phyloP scores from a whole-genome alignment of 2,797 vertebrate genomes.

The Valencia hispanica region DNA sequence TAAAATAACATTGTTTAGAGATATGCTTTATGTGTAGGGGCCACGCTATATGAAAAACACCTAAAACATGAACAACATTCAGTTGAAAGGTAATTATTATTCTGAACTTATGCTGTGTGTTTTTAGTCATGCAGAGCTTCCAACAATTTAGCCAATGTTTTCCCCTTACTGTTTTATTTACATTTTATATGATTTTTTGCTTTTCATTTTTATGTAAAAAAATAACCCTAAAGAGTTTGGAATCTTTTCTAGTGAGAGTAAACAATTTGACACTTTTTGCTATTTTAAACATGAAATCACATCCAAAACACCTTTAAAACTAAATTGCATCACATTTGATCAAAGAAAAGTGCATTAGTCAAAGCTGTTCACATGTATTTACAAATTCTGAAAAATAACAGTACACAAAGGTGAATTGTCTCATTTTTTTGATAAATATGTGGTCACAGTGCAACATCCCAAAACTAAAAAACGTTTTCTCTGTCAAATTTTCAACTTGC shows the following conservation, averaged over 20 bases:
- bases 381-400: not conserved
- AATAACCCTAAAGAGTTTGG: not conserved
- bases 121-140: not conserved
- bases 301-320: not conserved
- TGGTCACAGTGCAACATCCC: not conserved
- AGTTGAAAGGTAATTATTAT: not conserved
- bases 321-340: not conserved
- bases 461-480: constrained; percentile 6
- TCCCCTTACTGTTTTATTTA: not conserved
- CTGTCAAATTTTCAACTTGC: not conserved
- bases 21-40: too few relatives aligned
- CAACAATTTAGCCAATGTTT: not conserved
- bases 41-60: too few relatives aligned
- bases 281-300: constrained; percentile 1
- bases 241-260: not conserved
- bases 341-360: not conserved
- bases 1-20: not conserved
- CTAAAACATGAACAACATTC: too few relatives aligned
- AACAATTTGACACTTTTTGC: not conserved
- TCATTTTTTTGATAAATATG: too few relatives aligned
- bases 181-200: not conserved
- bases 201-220: not conserved
- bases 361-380: not conserved
- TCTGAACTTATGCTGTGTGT: not conserved
- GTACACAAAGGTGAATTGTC: not conserved